These are phyloP conservation scores for Trematomus loennbergii DNA, from an alignment of 2,113 vertebrate species.

Conservation along the genomic window DNA sequence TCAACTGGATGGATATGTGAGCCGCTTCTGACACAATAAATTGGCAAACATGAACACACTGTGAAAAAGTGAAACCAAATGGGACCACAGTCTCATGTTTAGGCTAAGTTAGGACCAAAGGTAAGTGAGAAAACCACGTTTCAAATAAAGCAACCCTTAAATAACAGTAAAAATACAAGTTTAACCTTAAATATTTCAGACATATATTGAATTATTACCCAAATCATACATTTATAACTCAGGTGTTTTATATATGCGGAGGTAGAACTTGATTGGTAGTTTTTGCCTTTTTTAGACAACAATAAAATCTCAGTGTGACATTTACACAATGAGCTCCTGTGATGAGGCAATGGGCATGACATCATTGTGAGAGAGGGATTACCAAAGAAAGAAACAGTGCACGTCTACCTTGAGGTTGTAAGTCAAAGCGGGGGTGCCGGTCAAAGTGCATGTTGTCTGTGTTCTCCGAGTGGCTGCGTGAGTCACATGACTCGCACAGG, in stretches of 20 bases:
- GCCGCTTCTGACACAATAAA: background rate
- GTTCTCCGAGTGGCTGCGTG: slow-evolving; percentile 85
- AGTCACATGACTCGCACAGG: slow-evolving; percentile 91
- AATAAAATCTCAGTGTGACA: slow-evolving; percentile 13
- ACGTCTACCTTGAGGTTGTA: slow-evolving; percentile 88
- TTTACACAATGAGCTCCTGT: slow-evolving; percentile 24
- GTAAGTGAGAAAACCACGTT: background rate
- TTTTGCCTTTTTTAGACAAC: slow-evolving; percentile 33
- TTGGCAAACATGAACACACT: background rate
- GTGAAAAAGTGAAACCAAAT: background rate
- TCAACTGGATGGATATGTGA: background rate
- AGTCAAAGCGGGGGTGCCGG: slow-evolving; percentile 90
- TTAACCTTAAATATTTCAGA: background rate
- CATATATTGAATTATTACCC: background rate
- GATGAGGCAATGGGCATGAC: slow-evolving; percentile 31
- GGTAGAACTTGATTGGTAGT: background rate
- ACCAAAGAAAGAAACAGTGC: slow-evolving; percentile 26
- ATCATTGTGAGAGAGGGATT: slow-evolving; percentile 2
- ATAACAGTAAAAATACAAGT: background rate
- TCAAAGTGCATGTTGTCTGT: slow-evolving; percentile 89
- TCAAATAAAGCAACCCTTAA: background rate
- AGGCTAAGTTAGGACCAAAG: too few species aligned
- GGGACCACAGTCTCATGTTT: too few species aligned
- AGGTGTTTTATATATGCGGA: too few species aligned
- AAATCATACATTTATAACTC: background rate